These are phyloP conservation scores for Myotis brandtii DNA, from an alignment of 2,113 vertebrate species.

Conservation along the genomic window DNA sequence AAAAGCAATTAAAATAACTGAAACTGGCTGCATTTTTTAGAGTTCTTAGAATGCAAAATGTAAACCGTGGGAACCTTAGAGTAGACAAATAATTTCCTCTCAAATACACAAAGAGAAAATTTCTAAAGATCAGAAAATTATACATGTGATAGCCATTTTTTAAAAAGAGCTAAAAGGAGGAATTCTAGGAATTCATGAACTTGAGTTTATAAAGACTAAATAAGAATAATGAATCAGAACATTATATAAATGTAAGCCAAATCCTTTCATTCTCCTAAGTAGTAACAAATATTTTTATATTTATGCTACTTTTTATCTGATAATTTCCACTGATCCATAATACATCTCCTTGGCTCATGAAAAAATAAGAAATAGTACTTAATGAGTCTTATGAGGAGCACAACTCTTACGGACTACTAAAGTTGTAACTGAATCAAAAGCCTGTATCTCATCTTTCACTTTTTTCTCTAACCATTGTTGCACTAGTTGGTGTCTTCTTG, in stretches of 20 bases:
- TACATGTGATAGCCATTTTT: not conserved
- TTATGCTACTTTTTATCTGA: not conserved
- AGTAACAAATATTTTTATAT: not conserved
- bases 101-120: not conserved
- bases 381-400: not conserved
- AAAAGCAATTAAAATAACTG: not conserved
- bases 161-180: slow-evolving; percentile 24
- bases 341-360: not conserved
- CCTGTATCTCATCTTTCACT: not conserved
- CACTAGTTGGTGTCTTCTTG: not conserved
- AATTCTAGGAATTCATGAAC: slow-evolving; percentile 1
- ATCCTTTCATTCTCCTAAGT: slow-evolving; percentile 1
- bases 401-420: not conserved
- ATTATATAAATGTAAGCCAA: not conserved
- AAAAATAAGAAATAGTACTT: slow-evolving; percentile 44
- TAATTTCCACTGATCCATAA: not conserved
- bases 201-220: slow-evolving; percentile 24
- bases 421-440: not conserved
- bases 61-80: not conserved
- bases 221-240: not conserved
- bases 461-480: not conserved
- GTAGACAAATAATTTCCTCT: not conserved
- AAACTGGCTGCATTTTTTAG: not conserved
- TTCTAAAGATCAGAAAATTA: slow-evolving; percentile 36
- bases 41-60: not conserved